Evolutionary conservation across 2,888 invertebrate species (phyloP), one percentile per base, ranked within the genome.

Genomic region (Gasteruption jaculator): DNA sequence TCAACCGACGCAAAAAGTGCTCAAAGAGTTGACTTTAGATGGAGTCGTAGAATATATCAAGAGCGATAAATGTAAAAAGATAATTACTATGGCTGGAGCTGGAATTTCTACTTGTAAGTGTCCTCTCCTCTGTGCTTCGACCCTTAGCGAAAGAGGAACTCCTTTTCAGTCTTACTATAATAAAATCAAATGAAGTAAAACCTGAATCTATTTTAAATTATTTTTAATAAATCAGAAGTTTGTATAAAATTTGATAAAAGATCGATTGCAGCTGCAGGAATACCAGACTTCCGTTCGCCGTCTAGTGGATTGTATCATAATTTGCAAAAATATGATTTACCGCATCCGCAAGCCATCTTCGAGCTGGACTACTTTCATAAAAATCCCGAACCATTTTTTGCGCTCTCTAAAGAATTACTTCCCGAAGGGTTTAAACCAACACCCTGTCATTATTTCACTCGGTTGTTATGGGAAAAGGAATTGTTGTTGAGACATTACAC

Each of bases 271-370:
- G 91, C 91, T 60, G 92, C 92, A 40, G 96, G 96, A 22, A 95
- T 96, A 54, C 96, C 96, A 14, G 96, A 96, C 68, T 96, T 96
- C 68, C 82, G 96, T 15, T 91, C 92, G 14, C 93, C 94, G 1
- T 89, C 85, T 19, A 87, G 88, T 39, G 96, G 96, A 0, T 75
- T 97, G 1, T 97, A 96, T 67, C 81, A 87, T 67, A 94, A 95
- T 68, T 74, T 97, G 31, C 80, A 86, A 56, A 90, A 94, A 65
- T 96, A 93, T 69, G 82, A 94, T 52, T 74, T 97, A 29, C 91
- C 93, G 0, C 81, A 90, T 72, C 94, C 95, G 0, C 86, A 90
- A 65, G 89, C 91, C 1, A 89, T 97, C 56, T 97, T 97, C 68
- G 90, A 92, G 63, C 77, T 95, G 38, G 82, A 82, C 43, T 95